Conservation (phyloP, 2,888 invertebrate genomes). For the Sphaeridia pumilis region DNA sequence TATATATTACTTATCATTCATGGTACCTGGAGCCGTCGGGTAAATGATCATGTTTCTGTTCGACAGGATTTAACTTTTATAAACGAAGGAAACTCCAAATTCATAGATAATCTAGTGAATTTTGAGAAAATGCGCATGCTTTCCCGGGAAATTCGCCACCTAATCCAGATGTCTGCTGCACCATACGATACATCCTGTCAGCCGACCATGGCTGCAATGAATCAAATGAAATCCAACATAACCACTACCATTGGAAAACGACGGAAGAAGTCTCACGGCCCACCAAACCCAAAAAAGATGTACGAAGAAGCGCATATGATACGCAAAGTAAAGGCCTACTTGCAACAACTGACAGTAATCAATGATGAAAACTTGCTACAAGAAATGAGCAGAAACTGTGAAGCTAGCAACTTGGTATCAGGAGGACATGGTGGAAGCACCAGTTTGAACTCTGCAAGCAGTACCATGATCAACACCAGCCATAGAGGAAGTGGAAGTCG, state of each 20-base stretch:
- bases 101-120: conserved; percentile 79
- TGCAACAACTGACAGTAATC: conserved; percentile 80
- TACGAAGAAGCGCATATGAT: conserved; percentile 63
- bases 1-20: too few relatives aligned
- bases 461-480: conserved; percentile 1
- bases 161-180: conserved; percentile 91
- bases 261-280: conserved; percentile 53
- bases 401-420: conserved; percentile 39
- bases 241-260: conserved; percentile 68
- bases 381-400: conserved; percentile 79
- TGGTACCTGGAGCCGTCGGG: too few relatives aligned
- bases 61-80: conserved; percentile 86
- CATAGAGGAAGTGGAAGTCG: conserved; percentile 13
- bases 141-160: conserved; percentile 81
- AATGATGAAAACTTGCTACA: conserved; percentile 84
- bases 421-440: background rate
- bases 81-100: conserved; percentile 88
- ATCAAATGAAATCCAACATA: conserved; percentile 51
- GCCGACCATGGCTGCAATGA: conserved; percentile 69
- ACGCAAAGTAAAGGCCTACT: conserved; percentile 53
- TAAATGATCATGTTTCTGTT: too few relatives aligned
- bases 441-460: background rate
- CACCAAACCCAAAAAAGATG: conserved; percentile 92
- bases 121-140: conserved; percentile 98
- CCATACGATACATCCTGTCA: conserved; percentile 56